Conservation (phyloP, 2,113 vertebrate genomes). For the Neomonachus schauinslandi region DNA sequence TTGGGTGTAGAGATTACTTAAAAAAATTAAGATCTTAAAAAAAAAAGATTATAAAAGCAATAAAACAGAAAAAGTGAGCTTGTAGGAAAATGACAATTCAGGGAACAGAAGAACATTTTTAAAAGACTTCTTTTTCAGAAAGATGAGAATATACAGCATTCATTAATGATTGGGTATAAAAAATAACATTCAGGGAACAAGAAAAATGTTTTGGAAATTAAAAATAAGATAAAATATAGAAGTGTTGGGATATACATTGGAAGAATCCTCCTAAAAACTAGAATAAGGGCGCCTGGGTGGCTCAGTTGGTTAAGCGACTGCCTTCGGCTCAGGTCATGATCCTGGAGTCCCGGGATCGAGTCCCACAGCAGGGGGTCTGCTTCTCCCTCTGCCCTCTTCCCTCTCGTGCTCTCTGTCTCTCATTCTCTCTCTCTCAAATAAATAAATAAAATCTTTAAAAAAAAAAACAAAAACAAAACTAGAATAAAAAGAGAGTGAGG, state of each 20-base stretch:
- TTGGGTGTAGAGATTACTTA: background rate
- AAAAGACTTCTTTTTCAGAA: background rate
- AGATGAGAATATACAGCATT: background rate
- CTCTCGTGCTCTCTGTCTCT: too few species aligned
- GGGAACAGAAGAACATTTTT: background rate
- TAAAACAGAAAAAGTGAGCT: background rate
- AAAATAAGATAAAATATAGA: constrained; percentile 9
- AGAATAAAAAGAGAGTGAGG: background rate
- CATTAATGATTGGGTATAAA: background rate
- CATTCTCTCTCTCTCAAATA: too few species aligned
- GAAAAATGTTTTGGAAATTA: background rate
- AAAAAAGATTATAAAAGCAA: background rate
- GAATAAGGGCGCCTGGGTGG: too few species aligned
- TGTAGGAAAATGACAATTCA: background rate
- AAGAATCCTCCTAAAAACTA: background rate
- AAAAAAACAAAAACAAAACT: too few species aligned
- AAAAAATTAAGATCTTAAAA: background rate
- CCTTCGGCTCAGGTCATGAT: too few species aligned
- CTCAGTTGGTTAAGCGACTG: too few species aligned
- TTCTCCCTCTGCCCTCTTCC: too few species aligned
- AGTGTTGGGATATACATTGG: background rate
- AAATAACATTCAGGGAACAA: background rate
- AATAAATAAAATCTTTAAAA: too few species aligned
- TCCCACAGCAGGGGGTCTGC: too few species aligned
- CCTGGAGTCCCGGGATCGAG: too few species aligned